A percentile compares a stretch with the other conserved stretches of the same genome.
Evolutionary conservation across 2,113 vertebrate species (phyloP).

Genomic region (Xyliphius kryptos): DNA sequence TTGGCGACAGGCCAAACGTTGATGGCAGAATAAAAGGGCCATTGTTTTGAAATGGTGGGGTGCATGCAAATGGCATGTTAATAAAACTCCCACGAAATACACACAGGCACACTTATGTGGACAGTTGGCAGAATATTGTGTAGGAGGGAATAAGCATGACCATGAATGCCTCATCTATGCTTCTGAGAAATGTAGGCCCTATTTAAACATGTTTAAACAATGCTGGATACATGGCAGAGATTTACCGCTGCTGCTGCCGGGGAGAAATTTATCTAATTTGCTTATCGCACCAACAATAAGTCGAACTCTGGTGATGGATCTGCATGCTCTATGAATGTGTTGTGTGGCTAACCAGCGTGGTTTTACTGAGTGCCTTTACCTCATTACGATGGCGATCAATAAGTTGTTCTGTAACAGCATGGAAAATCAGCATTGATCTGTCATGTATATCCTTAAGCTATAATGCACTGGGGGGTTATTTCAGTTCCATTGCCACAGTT

Average conservation of each 20-base stretch:
- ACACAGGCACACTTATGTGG: neutral
- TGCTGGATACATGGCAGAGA: too few relatives aligned
- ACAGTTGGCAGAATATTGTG: neutral
- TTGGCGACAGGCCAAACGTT: slow-evolving; percentile 14
- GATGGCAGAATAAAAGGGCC: slow-evolving; percentile 19
- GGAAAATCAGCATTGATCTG: slow-evolving; percentile 18
- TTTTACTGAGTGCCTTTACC: too few relatives aligned
- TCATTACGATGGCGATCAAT: too few relatives aligned
- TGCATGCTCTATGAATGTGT: too few relatives aligned
- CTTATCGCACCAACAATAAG: too few relatives aligned
- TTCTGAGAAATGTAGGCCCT: neutral
- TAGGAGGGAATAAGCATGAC: neutral
- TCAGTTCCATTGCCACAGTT: too few relatives aligned
- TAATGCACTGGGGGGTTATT: neutral
- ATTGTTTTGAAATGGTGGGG: slow-evolving; percentile 32
- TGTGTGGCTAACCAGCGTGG: too few relatives aligned
- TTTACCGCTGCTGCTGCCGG: too few relatives aligned
- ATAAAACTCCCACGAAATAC: slow-evolving; percentile 18
- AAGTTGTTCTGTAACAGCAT: slow-evolving; percentile 7
- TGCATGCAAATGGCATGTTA: slow-evolving; percentile 19
- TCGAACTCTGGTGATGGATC: too few relatives aligned
- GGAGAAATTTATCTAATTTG: too few relatives aligned
- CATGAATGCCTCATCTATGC: neutral
- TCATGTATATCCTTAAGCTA: slow-evolving; percentile 21
- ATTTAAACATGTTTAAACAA: neutral